These are phyloP conservation scores for Drosophila burlai DNA, from an alignment of 1,140 invertebrate species.

Conservation along the genomic window DNA sequence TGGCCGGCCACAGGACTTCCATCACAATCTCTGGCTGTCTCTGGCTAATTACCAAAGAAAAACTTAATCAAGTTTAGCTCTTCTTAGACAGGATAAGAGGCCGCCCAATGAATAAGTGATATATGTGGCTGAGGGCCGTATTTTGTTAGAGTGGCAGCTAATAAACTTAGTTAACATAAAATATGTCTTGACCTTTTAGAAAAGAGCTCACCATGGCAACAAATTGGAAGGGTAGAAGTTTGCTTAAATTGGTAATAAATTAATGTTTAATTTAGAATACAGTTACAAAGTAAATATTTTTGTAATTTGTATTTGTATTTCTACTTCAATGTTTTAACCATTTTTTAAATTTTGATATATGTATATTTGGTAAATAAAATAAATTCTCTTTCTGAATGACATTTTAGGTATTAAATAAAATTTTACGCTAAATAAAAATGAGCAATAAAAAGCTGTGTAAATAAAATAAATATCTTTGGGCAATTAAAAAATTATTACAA, in stretches of 20 bases:
- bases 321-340: not conserved
- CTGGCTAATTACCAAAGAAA: conserved; percentile 45
- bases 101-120: conserved; percentile 35
- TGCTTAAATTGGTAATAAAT: not conserved
- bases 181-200: conserved; percentile 11
- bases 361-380: too few relatives aligned
- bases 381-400: not conserved
- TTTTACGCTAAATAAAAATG: not conserved
- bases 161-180: conserved; percentile 19
- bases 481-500: not conserved
- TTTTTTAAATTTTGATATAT: too few relatives aligned
- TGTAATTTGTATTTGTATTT: too few relatives aligned
- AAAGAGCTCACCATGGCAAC: not conserved
- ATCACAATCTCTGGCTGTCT: conserved; percentile 5
- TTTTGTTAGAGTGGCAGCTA: conserved; percentile 18
- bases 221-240: not conserved
- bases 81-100: conserved; percentile 29
- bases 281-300: too few relatives aligned
- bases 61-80: conserved; percentile 60
- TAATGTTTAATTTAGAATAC: not conserved
- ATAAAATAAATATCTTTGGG: not conserved
- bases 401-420: not conserved
- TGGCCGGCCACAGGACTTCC: conserved; percentile 6
- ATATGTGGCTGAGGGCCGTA: conserved; percentile 4
- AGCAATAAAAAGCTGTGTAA: not conserved